phyloP scores from a whole-genome alignment of 2,888 invertebrate genomes.

The Sesia apiformis region DNA sequence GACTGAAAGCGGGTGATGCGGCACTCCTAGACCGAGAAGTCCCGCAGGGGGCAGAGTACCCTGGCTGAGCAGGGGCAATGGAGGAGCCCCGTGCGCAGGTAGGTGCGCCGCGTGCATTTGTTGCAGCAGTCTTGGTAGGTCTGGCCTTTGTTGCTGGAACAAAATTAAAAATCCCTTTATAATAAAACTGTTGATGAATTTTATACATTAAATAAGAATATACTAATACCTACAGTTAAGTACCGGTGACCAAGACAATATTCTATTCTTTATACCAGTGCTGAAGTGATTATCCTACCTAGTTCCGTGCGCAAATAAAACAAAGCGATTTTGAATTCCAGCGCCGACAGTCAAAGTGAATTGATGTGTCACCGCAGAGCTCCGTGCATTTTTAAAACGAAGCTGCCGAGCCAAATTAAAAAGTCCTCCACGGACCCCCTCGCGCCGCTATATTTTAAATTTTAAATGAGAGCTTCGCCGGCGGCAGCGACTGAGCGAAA shows the following conservation, averaged over 20 bases:
- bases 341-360: conserved; percentile 61
- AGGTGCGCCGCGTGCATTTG: conserved; percentile 94
- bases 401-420: conserved; percentile 65
- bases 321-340: conserved; percentile 25
- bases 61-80: conserved; percentile 74
- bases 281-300: not conserved
- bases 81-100: conserved; percentile 83
- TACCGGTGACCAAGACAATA: too few species aligned
- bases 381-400: conserved; percentile 67
- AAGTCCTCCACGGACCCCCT: conserved; percentile 62
- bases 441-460: conserved; percentile 66
- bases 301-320: not conserved
- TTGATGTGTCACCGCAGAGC: conserved; percentile 65
- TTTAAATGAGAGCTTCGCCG: conserved; percentile 68
- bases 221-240: too few species aligned
- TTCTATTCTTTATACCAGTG: not conserved
- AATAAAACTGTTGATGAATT: too few species aligned
- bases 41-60: conserved; percentile 73
- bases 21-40: conserved; percentile 79
- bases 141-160: conserved; percentile 87
- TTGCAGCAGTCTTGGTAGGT: conserved; percentile 87
- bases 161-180: not conserved
- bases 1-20: conserved; percentile 84
- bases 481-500: conserved; percentile 66
- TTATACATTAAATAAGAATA: too few species aligned